Conservation (phyloP, 1,140 invertebrate species). For the Manduca sexta region DNA sequence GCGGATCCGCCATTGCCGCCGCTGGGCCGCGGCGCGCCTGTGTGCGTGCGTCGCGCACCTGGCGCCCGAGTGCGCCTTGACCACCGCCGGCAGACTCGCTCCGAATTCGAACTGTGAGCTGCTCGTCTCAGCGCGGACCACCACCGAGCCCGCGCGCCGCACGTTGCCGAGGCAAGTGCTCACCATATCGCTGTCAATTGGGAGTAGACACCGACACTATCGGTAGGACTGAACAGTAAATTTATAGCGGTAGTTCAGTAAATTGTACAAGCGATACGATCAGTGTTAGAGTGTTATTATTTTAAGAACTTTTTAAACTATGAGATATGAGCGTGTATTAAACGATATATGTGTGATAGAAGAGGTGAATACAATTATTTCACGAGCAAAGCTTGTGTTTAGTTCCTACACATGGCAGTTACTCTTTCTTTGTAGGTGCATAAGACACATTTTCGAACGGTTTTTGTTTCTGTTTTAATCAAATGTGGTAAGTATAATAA, state of each 20-base stretch:
- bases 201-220: constrained; percentile 26
- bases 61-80: constrained; percentile 55
- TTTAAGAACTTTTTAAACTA: constrained; percentile 18
- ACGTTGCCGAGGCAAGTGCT: background rate
- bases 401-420: constrained; percentile 65
- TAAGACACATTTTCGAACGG: constrained; percentile 8
- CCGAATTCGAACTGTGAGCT: constrained; percentile 63
- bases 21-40: constrained; percentile 57
- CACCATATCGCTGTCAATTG: constrained; percentile 35
- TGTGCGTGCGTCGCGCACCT: constrained; percentile 38
- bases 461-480: constrained; percentile 10
- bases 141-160: background rate
- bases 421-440: constrained; percentile 11
- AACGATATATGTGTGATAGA: constrained; percentile 33
- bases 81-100: constrained; percentile 62
- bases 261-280: constrained; percentile 21
- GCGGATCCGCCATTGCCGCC: constrained; percentile 68
- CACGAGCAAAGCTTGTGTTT: constrained; percentile 66
- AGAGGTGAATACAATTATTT: constrained; percentile 35
- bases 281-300: constrained; percentile 19
- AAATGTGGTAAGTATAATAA: background rate
- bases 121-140: constrained; percentile 1
- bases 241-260: constrained; percentile 32
- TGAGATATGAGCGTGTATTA: constrained; percentile 37
- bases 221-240: constrained; percentile 30